These are phyloP conservation scores for Cetoscarus ocellatus DNA, from an alignment of 2,797 vertebrate genomes.

Conservation along the genomic window DNA sequence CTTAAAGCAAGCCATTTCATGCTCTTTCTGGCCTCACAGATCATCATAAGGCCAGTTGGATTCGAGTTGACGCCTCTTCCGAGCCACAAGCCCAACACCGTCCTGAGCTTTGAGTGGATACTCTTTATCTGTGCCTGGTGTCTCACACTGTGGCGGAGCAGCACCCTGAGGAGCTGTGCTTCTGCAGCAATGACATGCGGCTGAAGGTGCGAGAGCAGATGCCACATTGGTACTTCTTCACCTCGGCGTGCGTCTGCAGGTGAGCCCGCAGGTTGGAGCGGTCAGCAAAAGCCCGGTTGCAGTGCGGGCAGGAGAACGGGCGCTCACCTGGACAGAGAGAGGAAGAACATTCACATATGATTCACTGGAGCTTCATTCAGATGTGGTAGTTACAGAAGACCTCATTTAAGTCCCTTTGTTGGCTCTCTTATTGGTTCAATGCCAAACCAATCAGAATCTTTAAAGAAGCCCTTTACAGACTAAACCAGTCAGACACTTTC, in stretches of 20 bases:
- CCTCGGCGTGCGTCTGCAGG: slow-evolving; percentile 96
- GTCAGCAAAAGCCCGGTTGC: slow-evolving; percentile 96
- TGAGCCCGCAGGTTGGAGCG: slow-evolving; percentile 97
- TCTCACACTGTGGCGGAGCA: slow-evolving; percentile 80
- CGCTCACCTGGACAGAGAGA: slow-evolving; percentile 78
- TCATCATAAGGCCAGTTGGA: slow-evolving; percentile 55
- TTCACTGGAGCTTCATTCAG: slow-evolving; percentile 7
- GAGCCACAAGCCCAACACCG: slow-evolving; percentile 41
- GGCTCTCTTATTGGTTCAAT: too few relatives aligned
- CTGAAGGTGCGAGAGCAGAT: slow-evolving; percentile 96
- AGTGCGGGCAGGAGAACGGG: slow-evolving; percentile 89
- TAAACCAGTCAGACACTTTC: too few relatives aligned
- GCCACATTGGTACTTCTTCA: slow-evolving; percentile 97
- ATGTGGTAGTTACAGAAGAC: too few relatives aligned
- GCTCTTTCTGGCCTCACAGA: slow-evolving; percentile 49
- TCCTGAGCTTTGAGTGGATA: slow-evolving; percentile 51
- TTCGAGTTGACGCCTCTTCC: slow-evolving; percentile 30
- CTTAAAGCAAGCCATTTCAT: slow-evolving; percentile 52
- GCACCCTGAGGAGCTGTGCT: slow-evolving; percentile 94
- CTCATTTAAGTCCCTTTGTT: too few relatives aligned
- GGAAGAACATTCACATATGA: slow-evolving; percentile 16
- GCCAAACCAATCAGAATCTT: too few relatives aligned
- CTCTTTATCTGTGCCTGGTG: slow-evolving; percentile 20
- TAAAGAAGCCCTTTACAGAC: too few relatives aligned
- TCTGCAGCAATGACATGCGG: slow-evolving; percentile 96